Base-by-base conservation (phyloP, 2,888 invertebrate genomes). In the Saturnia japonica region DNA sequence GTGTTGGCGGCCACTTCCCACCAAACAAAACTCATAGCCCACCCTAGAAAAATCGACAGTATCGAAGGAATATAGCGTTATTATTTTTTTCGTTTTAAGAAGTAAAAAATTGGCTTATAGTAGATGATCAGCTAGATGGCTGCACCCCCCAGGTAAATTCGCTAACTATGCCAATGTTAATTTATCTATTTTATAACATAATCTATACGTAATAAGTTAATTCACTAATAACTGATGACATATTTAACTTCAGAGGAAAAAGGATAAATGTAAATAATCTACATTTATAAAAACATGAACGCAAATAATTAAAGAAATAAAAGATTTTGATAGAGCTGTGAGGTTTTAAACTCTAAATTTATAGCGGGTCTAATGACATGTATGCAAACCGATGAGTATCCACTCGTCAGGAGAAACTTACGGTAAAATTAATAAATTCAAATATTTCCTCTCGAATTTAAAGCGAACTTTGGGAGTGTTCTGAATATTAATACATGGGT, bases 401-500 rank as follows among this genome's bases (percentile, higher is more conserved):
- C 75, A 77, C 80, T 75, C 81, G 81, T 76, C 81, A 83, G 85
- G 85, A 85, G 84, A 83, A 85, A 82, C 78, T 34, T 78, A 79
- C 82, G 81, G 83, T 86, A 81, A 88, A 89, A 91, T 91, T 89
- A 90, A 89, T 91, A 91, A 90, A 88, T 89, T 88, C 78, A 83
- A 88, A 87, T 89, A 89, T 89, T 88, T 88, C 88, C 85, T 84
- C 85, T 86, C 85, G 84, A 90, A 88, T 89, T 91, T 89, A 89
- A 86, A 90, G 83, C 87, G 85, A 91, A 91, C 88, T 91, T 91
- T 85, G 89, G 82, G 89, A 91, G 91, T 89, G 93, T 88, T 87
- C 90, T 90, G 91, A 93, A 92, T 93, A 91, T 92, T 91, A 93
- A 93, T 90, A 90, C 86, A 84, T 88, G 87, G 89, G 90, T 89